A percentile compares a stretch with the other conserved stretches of the same genome.
Evolutionary conservation across 2,797 vertebrate species (phyloP).

Genomic region (Monodelphis domestica): DNA sequence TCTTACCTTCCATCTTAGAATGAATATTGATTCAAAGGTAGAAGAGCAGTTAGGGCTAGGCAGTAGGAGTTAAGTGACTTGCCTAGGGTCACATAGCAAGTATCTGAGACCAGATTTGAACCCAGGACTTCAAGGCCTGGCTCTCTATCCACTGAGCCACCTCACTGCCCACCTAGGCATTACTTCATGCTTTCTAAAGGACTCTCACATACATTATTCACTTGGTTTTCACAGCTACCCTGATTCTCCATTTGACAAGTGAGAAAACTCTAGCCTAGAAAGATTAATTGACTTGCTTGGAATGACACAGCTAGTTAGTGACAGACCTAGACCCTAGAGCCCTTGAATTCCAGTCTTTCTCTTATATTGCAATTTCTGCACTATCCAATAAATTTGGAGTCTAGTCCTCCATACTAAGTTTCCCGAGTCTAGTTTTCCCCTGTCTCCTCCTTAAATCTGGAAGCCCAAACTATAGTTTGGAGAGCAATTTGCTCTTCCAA

Average conservation of each 20-base stretch:
- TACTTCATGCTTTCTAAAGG: not conserved
- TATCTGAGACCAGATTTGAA: too few species aligned
- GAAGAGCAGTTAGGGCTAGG: too few species aligned
- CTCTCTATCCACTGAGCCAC: too few species aligned
- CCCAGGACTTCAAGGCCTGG: too few species aligned
- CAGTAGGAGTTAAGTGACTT: too few species aligned
- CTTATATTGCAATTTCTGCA: not conserved
- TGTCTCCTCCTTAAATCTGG: not conserved
- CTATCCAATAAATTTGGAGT: not conserved
- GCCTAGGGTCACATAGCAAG: too few species aligned
- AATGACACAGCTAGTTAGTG: not conserved
- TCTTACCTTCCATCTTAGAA: too few species aligned
- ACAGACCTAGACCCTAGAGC: not conserved
- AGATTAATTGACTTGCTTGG: not conserved
- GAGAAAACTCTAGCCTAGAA: not conserved
- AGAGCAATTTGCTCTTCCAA: not conserved
- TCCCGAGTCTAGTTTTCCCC: not conserved
- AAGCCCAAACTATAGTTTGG: conserved; percentile 11
- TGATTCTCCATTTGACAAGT: not conserved
- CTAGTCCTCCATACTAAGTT: not conserved
- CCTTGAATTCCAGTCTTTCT: not conserved
- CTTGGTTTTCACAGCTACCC: not conserved
- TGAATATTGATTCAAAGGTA: too few species aligned
- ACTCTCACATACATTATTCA: not conserved
- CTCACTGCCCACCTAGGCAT: too few species aligned